Percentiles rank a stretch among this genome's conserved stretches.
Evolutionary conservation across 2,888 invertebrate species (phyloP).

Genomic region (Drosophila algonquin): DNA sequence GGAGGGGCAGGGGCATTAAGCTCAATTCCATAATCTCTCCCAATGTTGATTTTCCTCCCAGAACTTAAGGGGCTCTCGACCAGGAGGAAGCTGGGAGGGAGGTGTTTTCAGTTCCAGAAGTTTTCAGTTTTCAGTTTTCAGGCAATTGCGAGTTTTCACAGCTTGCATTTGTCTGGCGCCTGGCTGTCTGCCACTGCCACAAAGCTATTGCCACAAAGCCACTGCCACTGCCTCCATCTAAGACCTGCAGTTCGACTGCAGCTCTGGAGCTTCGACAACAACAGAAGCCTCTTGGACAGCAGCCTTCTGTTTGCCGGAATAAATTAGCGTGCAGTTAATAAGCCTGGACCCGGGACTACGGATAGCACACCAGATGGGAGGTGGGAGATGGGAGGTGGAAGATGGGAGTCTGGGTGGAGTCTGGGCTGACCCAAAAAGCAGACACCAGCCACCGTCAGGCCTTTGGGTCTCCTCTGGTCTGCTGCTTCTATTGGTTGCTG

Average conservation of each 20-base stretch:
- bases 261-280: conserved; percentile 27
- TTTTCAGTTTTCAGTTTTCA: conserved; percentile 47
- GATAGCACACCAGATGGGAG: background rate
- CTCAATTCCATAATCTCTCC: background rate
- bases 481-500: conserved; percentile 5
- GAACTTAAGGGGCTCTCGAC: background rate
- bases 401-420: conserved; percentile 11
- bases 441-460: background rate
- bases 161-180: conserved; percentile 56
- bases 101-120: background rate
- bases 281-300: conserved; percentile 17
- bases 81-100: too few relatives aligned
- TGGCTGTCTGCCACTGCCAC: background rate
- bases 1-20: too few relatives aligned
- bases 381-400: background rate
- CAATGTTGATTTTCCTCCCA: conserved; percentile 4
- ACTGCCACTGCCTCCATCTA: background rate
- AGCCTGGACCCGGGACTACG: conserved; percentile 7
- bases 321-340: conserved; percentile 77
- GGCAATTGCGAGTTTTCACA: conserved; percentile 60
- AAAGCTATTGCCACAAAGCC: background rate
- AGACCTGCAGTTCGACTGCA: conserved; percentile 9
- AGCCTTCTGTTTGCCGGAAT: conserved; percentile 49
- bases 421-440: conserved; percentile 22
- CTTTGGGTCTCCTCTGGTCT: background rate